Base-by-base conservation (phyloP, 2,888 invertebrate species). In the Agonum fuliginosum region DNA sequence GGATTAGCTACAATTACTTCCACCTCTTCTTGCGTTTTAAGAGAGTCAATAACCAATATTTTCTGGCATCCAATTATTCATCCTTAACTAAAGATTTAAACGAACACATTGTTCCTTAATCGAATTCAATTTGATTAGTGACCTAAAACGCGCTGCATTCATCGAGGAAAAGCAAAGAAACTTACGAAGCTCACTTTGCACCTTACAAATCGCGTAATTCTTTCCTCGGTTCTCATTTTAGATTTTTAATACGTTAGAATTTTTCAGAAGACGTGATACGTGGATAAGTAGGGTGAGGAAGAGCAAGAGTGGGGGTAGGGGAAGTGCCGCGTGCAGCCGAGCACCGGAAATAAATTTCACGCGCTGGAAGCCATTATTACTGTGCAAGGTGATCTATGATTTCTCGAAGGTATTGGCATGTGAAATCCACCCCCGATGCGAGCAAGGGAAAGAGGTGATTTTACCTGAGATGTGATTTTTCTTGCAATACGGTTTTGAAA, bases 331-430 rank as follows among this genome's bases (percentile, higher is more conserved):
- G 71, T 71, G 71, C 51, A 34, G 6, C 30, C 48, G 71, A 46
- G 71, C 34, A 51, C 71, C 51, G 46, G 27, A 71, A 48, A 71
- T 71, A 71, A 46, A 71, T 71, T 71, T 71, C 46, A 43, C 30
- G 71, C 24, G 43, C 71, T 48, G 30, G 48, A 71, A 51, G 46
- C 48, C 30, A 71, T 71, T 71, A 71, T 71, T 71, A 71, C 71
- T 48, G 19, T 34, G 19, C 43, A 51, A 30, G 27, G 71, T 71
- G 71, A 71, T 71, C 51, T 71, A 71, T 71, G 71, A 71, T 71
- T 71, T 71, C 71, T 71, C 48, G 24, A 19, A 51, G 71, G 71
- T 71, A 71, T 71, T 71, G 71, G 71, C 71, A 71, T 71, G 48
- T 48, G 71, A 71, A 71, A 71, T 71, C 69, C 24, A 24, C 69